phyloP scores from a whole-genome alignment of 2,888 invertebrate species.

The Taphrorychus bicolor region DNA sequence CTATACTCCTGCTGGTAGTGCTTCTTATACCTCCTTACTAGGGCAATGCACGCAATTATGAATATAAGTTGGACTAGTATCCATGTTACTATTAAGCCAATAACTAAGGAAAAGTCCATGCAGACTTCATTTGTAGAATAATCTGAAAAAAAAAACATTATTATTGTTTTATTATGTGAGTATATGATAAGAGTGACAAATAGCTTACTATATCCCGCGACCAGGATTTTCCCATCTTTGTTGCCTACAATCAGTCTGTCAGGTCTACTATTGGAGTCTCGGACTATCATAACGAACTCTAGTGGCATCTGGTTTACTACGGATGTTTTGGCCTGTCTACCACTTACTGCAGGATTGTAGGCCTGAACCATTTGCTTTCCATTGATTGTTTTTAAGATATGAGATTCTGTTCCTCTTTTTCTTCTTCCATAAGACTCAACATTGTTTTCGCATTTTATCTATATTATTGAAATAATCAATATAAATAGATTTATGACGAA shows the following conservation, averaged over 20 bases:
- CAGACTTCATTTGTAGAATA: conserved; percentile 56
- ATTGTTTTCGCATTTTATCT: conserved; percentile 59
- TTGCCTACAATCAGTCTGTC: conserved; percentile 72
- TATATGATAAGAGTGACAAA: no score
- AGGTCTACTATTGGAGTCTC: conserved; percentile 65
- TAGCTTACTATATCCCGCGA: conserved; percentile 65
- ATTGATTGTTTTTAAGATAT: conserved; percentile 45
- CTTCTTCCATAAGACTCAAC: conserved; percentile 54
- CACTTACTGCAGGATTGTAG: no score
- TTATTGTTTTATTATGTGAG: conserved; percentile 3
- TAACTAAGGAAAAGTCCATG: conserved; percentile 63
- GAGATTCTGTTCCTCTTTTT: conserved; percentile 48
- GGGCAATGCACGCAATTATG: conserved; percentile 63
- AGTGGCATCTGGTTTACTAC: conserved; percentile 61
- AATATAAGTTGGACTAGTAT: conserved; percentile 65
- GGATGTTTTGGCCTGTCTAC: no score
- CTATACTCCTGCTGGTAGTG: conserved; percentile 61
- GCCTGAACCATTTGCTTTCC: conserved; percentile 47
- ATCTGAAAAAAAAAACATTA: conserved; percentile 54
- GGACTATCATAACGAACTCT: conserved; percentile 66
- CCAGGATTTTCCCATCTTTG: conserved; percentile 63
- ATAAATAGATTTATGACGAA: neutral
- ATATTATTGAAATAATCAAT: conserved; percentile 13
- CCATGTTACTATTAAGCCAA: conserved; percentile 65
- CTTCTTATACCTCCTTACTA: conserved; percentile 64